Evolutionary conservation across 2,113 vertebrate species (phyloP).

Genomic region (Chiloscyllium plagiosum): DNA sequence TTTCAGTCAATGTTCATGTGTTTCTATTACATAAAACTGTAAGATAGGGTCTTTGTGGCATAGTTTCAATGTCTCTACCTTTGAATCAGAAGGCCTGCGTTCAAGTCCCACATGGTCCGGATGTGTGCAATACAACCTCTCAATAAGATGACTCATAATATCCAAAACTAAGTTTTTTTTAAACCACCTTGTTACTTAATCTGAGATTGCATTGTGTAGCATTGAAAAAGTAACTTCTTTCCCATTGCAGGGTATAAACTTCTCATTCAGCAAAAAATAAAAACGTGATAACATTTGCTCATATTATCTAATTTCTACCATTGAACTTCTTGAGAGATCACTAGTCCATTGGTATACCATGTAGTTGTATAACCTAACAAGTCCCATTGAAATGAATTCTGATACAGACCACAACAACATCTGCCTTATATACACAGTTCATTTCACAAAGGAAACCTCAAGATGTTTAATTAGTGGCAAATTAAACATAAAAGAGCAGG

Average conservation of each 20-base stretch:
- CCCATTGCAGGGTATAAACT: background rate
- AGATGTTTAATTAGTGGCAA: background rate
- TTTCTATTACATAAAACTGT: background rate
- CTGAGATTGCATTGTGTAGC: too few relatives aligned
- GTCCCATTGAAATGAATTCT: background rate
- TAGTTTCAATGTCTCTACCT: too few relatives aligned
- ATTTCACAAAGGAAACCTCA: background rate
- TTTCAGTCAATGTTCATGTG: background rate
- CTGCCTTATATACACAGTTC: background rate
- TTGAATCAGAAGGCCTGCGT: too few relatives aligned
- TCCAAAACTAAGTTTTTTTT: too few relatives aligned
- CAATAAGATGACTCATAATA: too few relatives aligned
- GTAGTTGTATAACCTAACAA: background rate
- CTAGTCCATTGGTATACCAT: background rate
- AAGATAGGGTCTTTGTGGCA: too few relatives aligned
- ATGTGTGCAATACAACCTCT: too few relatives aligned
- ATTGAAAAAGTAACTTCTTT: background rate
- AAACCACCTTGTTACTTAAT: background rate
- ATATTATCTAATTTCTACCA: background rate
- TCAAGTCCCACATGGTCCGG: too few relatives aligned
- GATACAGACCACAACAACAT: background rate
- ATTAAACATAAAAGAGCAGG: background rate
- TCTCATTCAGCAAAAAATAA: background rate
- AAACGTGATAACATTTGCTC: background rate
- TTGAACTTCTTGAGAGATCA: background rate